phyloP scores from a whole-genome alignment of 2,113 vertebrate genomes.

The Myodes glareolus region DNA sequence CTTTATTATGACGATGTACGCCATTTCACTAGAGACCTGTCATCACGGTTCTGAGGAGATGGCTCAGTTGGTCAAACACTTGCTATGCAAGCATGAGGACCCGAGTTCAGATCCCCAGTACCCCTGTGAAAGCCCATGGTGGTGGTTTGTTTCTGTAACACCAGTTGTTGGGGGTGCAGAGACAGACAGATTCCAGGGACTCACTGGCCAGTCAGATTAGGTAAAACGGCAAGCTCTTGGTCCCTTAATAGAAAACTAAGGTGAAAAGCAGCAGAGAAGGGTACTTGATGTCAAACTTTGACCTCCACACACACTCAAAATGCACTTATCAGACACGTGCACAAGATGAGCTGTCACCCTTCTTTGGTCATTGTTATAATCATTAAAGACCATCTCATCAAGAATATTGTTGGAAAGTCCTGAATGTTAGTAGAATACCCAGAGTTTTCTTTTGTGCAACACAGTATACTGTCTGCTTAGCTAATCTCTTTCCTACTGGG shows the following conservation, averaged over 20 bases:
- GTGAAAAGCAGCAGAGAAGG: background rate
- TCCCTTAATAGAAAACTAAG: background rate
- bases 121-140: background rate
- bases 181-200: background rate
- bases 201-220: background rate
- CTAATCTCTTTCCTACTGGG: slow-evolving; percentile 68
- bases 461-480: slow-evolving; percentile 52
- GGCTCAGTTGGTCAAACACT: background rate
- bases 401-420: slow-evolving; percentile 23
- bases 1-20: background rate
- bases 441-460: slow-evolving; percentile 59
- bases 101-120: background rate
- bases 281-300: background rate
- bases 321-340: background rate
- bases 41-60: background rate
- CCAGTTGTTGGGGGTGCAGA: too few species aligned
- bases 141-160: too few species aligned
- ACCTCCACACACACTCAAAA: background rate
- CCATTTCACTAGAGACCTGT: slow-evolving; percentile 33
- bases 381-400: slow-evolving; percentile 35
- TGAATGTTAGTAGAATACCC: slow-evolving; percentile 20
- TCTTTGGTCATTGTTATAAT: background rate
- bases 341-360: background rate
- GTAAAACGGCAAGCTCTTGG: background rate
- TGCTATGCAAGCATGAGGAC: background rate